phyloP scores from a whole-genome alignment of 2,888 invertebrate species.

The Barypeithes pellucidus region DNA sequence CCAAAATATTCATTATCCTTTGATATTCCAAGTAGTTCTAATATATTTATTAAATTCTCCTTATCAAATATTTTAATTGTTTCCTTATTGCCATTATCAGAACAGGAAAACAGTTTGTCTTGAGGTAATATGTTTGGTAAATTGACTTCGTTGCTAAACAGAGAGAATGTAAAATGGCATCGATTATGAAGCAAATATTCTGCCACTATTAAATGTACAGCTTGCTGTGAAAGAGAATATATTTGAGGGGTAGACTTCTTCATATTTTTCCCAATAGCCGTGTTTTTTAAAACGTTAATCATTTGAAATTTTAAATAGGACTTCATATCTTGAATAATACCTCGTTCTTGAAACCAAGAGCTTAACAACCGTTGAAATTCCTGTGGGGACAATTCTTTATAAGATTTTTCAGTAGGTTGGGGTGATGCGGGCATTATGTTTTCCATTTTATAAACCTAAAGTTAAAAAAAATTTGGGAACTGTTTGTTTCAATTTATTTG shows the following conservation, averaged over 20 bases:
- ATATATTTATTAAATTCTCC: conserved; percentile 59
- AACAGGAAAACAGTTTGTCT: conserved; percentile 61
- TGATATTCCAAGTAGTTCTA: conserved; percentile 59
- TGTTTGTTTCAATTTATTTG: too few species aligned
- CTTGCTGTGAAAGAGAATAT: conserved; percentile 74
- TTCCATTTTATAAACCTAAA: conserved; percentile 51
- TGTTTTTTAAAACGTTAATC: conserved; percentile 73
- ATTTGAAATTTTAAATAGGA: conserved; percentile 76
- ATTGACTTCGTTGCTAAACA: conserved; percentile 76
- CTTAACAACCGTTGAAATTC: conserved; percentile 76
- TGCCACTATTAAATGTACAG: conserved; percentile 76
- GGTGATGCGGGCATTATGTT: conserved; percentile 59
- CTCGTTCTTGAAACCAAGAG: conserved; percentile 76
- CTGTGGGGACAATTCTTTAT: conserved; percentile 66
- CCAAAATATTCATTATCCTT: conserved; percentile 45
- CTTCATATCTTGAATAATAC: conserved; percentile 74
- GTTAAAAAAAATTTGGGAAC: too few species aligned
- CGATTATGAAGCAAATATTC: conserved; percentile 76
- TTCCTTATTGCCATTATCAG: conserved; percentile 38
- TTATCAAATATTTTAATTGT: conserved; percentile 53
- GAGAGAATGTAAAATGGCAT: conserved; percentile 75
- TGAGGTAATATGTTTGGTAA: conserved; percentile 67
- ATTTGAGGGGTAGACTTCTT: conserved; percentile 63
- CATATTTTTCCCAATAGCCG: conserved; percentile 66
- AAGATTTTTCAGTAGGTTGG: conserved; percentile 42